Evolutionary conservation across 2,888 invertebrate species (phyloP).

Genomic region (Plutella xylostella): DNA sequence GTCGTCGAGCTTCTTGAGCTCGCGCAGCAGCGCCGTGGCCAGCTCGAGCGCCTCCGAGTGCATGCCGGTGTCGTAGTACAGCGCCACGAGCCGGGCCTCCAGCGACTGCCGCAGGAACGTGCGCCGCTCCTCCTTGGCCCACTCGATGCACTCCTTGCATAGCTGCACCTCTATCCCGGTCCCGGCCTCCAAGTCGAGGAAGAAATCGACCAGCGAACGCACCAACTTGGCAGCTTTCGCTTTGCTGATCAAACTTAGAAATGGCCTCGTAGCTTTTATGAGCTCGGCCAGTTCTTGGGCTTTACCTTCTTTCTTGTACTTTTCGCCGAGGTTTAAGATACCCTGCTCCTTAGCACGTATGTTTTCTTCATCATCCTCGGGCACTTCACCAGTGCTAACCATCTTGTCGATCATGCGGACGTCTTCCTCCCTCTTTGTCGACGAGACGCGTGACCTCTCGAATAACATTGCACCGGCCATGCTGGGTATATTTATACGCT

Average conservation of each 20-base stretch:
- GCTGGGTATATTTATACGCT: conserved; percentile 64
- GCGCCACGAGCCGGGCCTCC: conserved; percentile 93
- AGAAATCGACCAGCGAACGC: conserved; percentile 95
- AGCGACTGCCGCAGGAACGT: conserved; percentile 97
- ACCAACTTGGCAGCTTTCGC: conserved; percentile 99
- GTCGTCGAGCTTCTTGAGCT: conserved; percentile 98
- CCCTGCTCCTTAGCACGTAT: conserved; percentile 94
- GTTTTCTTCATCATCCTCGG: conserved; percentile 89
- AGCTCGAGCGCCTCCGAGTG: conserved; percentile 87
- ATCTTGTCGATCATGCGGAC: conserved; percentile 81
- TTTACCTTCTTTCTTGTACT: conserved; percentile 93
- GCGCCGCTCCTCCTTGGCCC: conserved; percentile 98
- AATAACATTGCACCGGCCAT: conserved; percentile 95
- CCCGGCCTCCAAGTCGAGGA: conserved; percentile 95
- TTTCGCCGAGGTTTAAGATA: conserved; percentile 91
- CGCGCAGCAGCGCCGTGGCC: conserved; percentile 89
- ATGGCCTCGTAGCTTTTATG: conserved; percentile 95
- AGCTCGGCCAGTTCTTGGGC: conserved; percentile 92
- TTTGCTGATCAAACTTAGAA: conserved; percentile 95
- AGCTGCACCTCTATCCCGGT: conserved; percentile 95
- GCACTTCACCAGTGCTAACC: conserved; percentile 79
- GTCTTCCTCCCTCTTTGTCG: conserved; percentile 81
- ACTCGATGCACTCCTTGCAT: conserved; percentile 98
- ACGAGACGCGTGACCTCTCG: conserved; percentile 84
- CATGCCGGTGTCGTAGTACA: conserved; percentile 94